Conservation (phyloP, 2,888 invertebrate genomes). For the Anthophora plumipes region DNA sequence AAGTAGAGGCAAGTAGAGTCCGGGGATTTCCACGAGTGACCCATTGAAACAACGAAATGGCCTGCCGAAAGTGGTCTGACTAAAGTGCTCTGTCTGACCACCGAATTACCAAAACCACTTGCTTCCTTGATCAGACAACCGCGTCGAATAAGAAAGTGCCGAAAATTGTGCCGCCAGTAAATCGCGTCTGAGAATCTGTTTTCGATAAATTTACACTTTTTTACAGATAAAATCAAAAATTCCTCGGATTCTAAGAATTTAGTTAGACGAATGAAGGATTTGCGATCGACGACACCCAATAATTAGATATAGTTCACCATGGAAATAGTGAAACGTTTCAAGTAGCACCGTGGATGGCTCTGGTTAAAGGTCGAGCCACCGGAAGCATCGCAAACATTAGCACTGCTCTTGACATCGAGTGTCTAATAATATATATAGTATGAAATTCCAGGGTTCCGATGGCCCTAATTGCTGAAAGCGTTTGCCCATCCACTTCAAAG, state of each 20-base stretch:
- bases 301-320: background rate
- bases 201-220: too few species aligned
- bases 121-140: background rate
- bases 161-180: too few species aligned
- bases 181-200: too few species aligned
- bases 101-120: slow-evolving; percentile 2
- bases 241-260: too few species aligned
- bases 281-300: too few species aligned
- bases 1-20: too few species aligned
- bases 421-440: slow-evolving; percentile 59
- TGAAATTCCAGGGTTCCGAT: slow-evolving; percentile 47
- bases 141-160: background rate
- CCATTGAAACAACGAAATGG: background rate
- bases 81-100: background rate
- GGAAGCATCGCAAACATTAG: slow-evolving; percentile 44
- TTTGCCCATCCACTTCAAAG: slow-evolving; percentile 51
- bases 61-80: background rate
- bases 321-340: slow-evolving; percentile 16
- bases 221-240: too few species aligned
- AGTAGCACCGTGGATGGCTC: background rate
- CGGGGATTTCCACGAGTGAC: background rate
- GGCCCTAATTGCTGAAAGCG: slow-evolving; percentile 50
- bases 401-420: slow-evolving; percentile 53
- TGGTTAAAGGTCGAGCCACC: slow-evolving; percentile 26
- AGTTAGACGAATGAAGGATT: too few species aligned